Evolutionary conservation across 1,140 invertebrate genomes (phyloP).

Genomic region (Zaprionus africanus): DNA sequence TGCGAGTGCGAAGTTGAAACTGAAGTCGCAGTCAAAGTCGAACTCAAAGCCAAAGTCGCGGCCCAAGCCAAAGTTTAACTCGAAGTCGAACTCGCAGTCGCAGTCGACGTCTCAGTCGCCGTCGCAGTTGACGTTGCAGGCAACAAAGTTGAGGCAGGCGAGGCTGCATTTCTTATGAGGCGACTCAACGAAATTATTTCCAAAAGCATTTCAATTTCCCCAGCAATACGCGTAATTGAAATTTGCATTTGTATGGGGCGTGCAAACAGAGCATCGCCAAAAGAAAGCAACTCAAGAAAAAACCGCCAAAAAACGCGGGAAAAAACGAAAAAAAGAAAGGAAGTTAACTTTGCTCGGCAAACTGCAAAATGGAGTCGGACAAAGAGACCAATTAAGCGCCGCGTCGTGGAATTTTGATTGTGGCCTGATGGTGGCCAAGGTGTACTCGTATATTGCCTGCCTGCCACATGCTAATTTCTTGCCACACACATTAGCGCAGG

Average conservation of each 20-base stretch:
- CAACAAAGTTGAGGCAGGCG: conserved; percentile 35
- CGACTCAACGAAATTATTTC: conserved; percentile 69
- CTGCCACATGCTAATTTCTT: conserved; percentile 19
- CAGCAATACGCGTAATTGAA: conserved; percentile 78
- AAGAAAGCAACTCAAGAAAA: conserved; percentile 8
- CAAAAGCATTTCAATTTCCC: conserved; percentile 76
- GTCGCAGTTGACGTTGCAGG: conserved; percentile 6
- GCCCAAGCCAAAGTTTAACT: neutral
- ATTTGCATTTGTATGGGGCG: conserved; percentile 71
- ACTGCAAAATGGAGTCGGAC: conserved; percentile 10
- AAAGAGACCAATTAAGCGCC: conserved; percentile 73
- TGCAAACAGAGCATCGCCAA: conserved; percentile 12
- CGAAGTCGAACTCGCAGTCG: conserved; percentile 8
- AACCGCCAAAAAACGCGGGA: conserved; percentile 38
- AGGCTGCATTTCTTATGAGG: conserved; percentile 70
- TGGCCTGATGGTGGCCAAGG: neutral
- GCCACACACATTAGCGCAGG: conserved; percentile 6
- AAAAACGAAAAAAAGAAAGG: conserved; percentile 24
- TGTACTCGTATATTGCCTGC: neutral
- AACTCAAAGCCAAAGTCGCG: conserved; percentile 2
- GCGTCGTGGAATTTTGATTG: conserved; percentile 76
- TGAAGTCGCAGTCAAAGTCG: conserved; percentile 7
- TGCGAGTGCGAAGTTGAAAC: neutral
- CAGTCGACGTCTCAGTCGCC: conserved; percentile 2
- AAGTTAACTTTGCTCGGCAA: conserved; percentile 36